Conservation (phyloP, 2,888 invertebrate genomes). For the Xylophagus ater region DNA sequence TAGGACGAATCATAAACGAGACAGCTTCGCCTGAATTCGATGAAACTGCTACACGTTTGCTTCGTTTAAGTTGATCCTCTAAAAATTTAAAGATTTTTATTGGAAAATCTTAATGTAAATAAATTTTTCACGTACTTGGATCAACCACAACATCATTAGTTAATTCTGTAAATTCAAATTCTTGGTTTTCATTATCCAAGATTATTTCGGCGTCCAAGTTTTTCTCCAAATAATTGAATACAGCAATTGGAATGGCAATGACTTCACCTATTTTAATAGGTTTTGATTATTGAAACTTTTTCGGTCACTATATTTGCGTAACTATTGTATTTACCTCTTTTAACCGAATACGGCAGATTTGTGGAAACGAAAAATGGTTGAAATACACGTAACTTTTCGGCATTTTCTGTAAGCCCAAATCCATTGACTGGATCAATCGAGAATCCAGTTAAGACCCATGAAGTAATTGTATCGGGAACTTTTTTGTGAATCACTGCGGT, state of each 20-base stretch:
- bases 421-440: conserved; percentile 66
- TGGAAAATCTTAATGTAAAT: not conserved
- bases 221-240: conserved; percentile 78
- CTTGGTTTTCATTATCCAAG: conserved; percentile 67
- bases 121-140: conserved; percentile 45
- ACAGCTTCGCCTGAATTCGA: conserved; percentile 64
- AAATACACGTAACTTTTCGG: conserved; percentile 59
- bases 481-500: conserved; percentile 41
- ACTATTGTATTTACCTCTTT: conserved; percentile 44
- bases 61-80: conserved; percentile 26
- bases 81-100: not conserved
- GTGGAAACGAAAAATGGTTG: conserved; percentile 75
- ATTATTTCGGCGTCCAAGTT: conserved; percentile 70
- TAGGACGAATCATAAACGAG: conserved; percentile 73
- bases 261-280: conserved; percentile 53
- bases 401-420: conserved; percentile 58
- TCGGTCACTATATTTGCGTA: too few relatives aligned
- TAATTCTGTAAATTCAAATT: conserved; percentile 70
- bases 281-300: not conserved
- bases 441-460: conserved; percentile 76
- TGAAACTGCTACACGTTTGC: conserved; percentile 40
- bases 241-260: conserved; percentile 72
- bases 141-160: conserved; percentile 62
- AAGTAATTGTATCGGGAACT: conserved; percentile 73
- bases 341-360: conserved; percentile 79